Evolutionary conservation across 2,888 invertebrate genomes (phyloP).

Genomic region (Linnaemya vulpina): DNA sequence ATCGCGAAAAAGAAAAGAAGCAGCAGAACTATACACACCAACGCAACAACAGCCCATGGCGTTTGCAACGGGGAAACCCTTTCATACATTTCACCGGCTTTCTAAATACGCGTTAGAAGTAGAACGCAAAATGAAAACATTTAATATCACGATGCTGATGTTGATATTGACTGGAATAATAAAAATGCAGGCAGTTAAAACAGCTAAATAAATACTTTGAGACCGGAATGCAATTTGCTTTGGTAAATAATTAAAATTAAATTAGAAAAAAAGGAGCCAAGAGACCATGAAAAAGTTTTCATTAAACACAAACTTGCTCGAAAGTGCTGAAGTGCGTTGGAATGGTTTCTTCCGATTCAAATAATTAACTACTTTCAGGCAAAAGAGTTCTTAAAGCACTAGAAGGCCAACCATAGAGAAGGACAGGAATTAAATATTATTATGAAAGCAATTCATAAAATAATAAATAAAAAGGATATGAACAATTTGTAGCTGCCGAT

Average conservation of each 20-base stretch:
- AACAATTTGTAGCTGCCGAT: too few relatives aligned
- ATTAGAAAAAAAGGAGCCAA: slow-evolving; percentile 11
- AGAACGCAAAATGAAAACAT: not conserved
- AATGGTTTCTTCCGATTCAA: slow-evolving; percentile 13
- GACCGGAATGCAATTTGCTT: slow-evolving; percentile 58
- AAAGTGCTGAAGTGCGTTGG: not conserved
- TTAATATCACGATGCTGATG: slow-evolving; percentile 10
- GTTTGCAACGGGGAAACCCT: not conserved
- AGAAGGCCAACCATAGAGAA: too few relatives aligned
- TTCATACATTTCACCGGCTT: slow-evolving; percentile 28
- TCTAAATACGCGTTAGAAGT: slow-evolving; percentile 9
- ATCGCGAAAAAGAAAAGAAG: slow-evolving; percentile 14
- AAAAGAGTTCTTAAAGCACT: not conserved
- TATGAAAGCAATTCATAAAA: too few relatives aligned
- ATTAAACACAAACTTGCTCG: not conserved
- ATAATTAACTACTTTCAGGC: slow-evolving; percentile 50
- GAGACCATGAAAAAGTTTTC: not conserved
- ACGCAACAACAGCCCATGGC: not conserved
- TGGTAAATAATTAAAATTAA: slow-evolving; percentile 64
- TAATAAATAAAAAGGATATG: too few relatives aligned
- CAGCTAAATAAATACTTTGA: slow-evolving; percentile 56
- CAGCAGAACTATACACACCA: not conserved
- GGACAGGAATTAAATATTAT: too few relatives aligned
- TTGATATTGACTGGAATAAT: slow-evolving; percentile 33
- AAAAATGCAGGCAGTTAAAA: slow-evolving; percentile 34